Conservation (phyloP, 2,113 vertebrate genomes). For the Syrmaticus mikado region DNA sequence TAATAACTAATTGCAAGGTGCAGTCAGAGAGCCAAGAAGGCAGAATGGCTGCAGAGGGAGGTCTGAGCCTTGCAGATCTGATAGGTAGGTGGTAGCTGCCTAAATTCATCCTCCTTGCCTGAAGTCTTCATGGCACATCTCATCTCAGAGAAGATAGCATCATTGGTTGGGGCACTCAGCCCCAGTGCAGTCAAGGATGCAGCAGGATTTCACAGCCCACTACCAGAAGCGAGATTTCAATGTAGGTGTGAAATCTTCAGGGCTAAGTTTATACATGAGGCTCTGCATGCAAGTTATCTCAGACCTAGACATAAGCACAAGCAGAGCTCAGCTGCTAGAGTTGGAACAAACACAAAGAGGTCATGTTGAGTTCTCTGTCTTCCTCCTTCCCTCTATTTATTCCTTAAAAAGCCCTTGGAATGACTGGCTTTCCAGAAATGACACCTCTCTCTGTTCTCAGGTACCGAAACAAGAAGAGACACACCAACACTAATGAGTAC, state of each 20-base stretch:
- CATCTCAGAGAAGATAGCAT: not conserved
- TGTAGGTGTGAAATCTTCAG: not conserved
- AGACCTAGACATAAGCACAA: not conserved
- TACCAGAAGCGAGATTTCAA: not conserved
- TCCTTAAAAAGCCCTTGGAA: not conserved
- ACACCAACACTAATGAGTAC: not conserved
- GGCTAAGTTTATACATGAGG: not conserved
- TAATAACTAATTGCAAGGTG: not conserved
- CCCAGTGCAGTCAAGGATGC: not conserved
- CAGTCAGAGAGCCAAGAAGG: not conserved
- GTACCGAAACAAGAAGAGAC: slow-evolving; percentile 55
- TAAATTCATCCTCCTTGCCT: not conserved
- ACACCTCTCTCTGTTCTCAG: not conserved
- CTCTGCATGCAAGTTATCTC: not conserved
- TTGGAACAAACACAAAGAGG: not conserved
- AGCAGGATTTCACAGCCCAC: not conserved
- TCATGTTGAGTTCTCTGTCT: not conserved
- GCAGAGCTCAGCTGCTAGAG: not conserved
- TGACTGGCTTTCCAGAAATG: not conserved
- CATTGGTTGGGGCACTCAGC: not conserved
- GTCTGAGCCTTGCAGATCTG: not conserved
- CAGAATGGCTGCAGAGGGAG: not conserved
- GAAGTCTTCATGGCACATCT: accelerated
- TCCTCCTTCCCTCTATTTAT: not conserved
- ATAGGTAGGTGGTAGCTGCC: not conserved